Percentiles rank a stretch among this genome's conserved stretches.
phyloP scores from a whole-genome alignment of 2,888 invertebrate genomes.

The Reticulitermes lucifugus region DNA sequence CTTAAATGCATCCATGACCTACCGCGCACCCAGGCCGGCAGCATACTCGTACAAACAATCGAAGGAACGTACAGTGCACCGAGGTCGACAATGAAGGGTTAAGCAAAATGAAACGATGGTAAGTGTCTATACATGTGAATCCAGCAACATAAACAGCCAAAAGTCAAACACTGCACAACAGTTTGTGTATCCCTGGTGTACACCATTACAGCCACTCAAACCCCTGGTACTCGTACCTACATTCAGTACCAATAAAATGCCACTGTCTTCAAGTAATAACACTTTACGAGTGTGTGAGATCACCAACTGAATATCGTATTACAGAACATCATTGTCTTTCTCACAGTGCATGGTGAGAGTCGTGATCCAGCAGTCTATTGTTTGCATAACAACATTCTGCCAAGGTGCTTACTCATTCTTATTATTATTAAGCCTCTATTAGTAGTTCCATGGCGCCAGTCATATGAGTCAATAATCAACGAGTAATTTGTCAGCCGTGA shows the following conservation, averaged over 20 bases:
- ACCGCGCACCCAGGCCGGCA: too few species aligned
- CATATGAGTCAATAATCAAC: background rate
- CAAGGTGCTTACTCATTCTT: constrained; percentile 4
- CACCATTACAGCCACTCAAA: background rate
- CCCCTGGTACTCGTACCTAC: background rate
- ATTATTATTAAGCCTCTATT: constrained; percentile 5
- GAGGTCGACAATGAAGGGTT: too few species aligned
- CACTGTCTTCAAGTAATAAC: constrained; percentile 23
- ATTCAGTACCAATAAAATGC: background rate
- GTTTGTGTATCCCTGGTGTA: background rate
- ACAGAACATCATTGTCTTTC: background rate
- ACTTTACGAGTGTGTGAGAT: constrained; percentile 17
- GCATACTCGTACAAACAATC: too few species aligned
- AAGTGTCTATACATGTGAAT: too few species aligned
- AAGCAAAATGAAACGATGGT: too few species aligned
- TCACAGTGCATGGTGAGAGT: background rate
- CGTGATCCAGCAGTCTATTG: background rate
- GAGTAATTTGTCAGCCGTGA: background rate
- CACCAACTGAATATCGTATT: background rate
- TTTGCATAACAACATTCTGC: background rate
- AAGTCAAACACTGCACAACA: too few species aligned
- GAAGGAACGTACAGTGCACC: too few species aligned
- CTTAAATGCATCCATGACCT: too few species aligned
- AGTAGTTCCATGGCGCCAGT: constrained; percentile 2
- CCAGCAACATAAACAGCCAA: too few species aligned